Evolutionary conservation across 2,797 vertebrate genomes (phyloP), one percentile per base, ranked within the genome.

Genomic region (Anableps anableps): DNA sequence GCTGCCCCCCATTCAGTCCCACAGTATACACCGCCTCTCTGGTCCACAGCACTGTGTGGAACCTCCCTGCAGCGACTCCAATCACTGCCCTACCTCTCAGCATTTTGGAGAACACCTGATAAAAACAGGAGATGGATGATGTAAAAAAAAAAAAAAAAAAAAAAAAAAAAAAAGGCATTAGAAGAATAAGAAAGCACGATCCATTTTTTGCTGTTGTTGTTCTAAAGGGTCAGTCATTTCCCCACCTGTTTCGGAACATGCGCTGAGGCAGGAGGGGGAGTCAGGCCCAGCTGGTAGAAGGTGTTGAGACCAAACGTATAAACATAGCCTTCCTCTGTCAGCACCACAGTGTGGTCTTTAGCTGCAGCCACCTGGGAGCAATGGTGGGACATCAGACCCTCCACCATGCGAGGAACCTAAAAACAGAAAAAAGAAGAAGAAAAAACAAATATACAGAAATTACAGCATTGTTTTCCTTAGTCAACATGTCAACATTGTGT

Each of bases 21-120:
- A 99, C 92, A 60, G 99, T 99, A 86, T 98, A 99, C 72, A 99
- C 96, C 16, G 98, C 97, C 92, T 99, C 97, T 91, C 95, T 97
- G 86, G 97, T 98, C 98, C 98, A 99, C 11, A 99, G 94, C 83
- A 99, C 97, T 4, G 98, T 99, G 90, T 99, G 99, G 92, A 99
- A 99, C 92, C 96, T 97, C 92, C 98, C 98, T 81, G 97, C 97
- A 86, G 98, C 97, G 79, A 99, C 97, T 88, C 99, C 99, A 92
- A 96, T 95, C 88, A 99, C 94, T 31, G 91, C 94, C 91, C 96
- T 97, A 81, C 98, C 98, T 95, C 97, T 99, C 79, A 99, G 95
- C 68, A 90, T 94, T 95, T 98, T 99, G 89, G 96, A 97, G 84
- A 97, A 97, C 88, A 99, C 96, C 98, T 99, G 26, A 71, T 47